These are phyloP conservation scores for Corythucha ciliata DNA, from an alignment of 2,888 invertebrate genomes.

Conservation along the genomic window DNA sequence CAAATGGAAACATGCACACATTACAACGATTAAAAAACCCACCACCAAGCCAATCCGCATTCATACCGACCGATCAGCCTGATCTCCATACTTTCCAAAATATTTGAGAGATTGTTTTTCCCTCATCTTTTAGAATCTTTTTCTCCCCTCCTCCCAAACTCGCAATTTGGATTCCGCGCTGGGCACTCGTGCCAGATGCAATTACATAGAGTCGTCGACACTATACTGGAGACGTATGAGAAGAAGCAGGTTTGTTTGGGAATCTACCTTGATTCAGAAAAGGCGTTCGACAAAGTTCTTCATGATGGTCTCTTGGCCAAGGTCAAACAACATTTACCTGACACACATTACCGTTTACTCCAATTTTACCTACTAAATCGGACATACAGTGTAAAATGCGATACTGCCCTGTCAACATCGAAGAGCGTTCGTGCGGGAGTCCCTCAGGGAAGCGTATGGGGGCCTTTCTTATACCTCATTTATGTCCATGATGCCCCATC, in stretches of 20 bases:
- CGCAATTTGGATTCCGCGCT: slow-evolving; percentile 28
- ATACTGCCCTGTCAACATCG: background rate
- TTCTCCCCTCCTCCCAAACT: slow-evolving; percentile 21
- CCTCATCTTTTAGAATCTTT: slow-evolving; percentile 20
- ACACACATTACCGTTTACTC: no score
- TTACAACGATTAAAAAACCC: slow-evolving; percentile 25
- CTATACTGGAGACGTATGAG: slow-evolving; percentile 9
- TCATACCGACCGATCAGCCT: slow-evolving; percentile 27
- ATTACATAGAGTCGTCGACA: slow-evolving; percentile 26
- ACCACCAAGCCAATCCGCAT: background rate
- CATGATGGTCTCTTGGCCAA: no score
- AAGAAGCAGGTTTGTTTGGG: slow-evolving; percentile 21
- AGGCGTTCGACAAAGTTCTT: slow-evolving; percentile 30
- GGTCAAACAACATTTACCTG: no score
- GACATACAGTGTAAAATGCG: no score
- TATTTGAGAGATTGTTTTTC: slow-evolving; percentile 19
- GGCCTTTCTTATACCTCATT: slow-evolving; percentile 1
- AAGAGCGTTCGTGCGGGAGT: background rate
- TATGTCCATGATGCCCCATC: background rate
- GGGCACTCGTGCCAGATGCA: slow-evolving; percentile 27
- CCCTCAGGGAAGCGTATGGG: no score
- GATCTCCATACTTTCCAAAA: slow-evolving; percentile 17
- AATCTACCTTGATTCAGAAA: slow-evolving; percentile 27
- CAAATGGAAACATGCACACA: slow-evolving; percentile 33
- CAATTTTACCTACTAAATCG: no score